Base-by-base conservation (phyloP, 2,888 invertebrate genomes). In the Elegia similella region DNA sequence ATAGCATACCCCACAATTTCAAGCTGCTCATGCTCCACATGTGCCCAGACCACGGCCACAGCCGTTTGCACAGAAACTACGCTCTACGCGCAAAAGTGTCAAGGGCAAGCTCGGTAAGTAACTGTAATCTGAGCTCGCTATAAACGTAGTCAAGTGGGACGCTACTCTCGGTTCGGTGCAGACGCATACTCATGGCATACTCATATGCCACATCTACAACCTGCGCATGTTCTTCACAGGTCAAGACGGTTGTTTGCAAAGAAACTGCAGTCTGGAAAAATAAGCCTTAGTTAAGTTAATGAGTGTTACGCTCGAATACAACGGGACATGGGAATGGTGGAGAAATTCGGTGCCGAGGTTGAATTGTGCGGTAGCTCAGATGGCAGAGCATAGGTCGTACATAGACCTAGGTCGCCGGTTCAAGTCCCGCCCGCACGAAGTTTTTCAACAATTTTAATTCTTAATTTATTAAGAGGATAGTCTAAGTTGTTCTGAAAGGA, bases 1-100 rank as follows among this genome's bases (percentile, higher is more conserved):
- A 65, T 13, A 48, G 50, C n/a, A n/a, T n/a, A n/a, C n/a, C 57
- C 34, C 38, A 64, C 29, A 50, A 59, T 38, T 52, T 81, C 92
- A 43, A 32, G 46, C 52, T 7, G 56, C 56, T 53, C 63, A 10
- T 12, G 12, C 43, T 38, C 55, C 59, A 17, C 59, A 55, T 7
- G 64, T 77, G 6, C 64, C 76, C 0, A 61, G 82, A 1, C 74
- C 85, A 0, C 62, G 97, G 0, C 97, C 97, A 0, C 97, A 97
- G 82, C 97, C 96, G 67, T 96, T 98, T 78, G 97, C 97, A 0
- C 97, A 97, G 82, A 96, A 97, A 75, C 86, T 97, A 32, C 91
- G 97, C 32, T 96, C 96, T 8, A 97, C 97, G 0, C 95, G 96
- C 17, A 96, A 96, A 82, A 96, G 95, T 47, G 96, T 96, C 0